These are phyloP conservation scores for Centruroides vittatus DNA, from an alignment of 1,140 invertebrate species.

Conservation along the genomic window DNA sequence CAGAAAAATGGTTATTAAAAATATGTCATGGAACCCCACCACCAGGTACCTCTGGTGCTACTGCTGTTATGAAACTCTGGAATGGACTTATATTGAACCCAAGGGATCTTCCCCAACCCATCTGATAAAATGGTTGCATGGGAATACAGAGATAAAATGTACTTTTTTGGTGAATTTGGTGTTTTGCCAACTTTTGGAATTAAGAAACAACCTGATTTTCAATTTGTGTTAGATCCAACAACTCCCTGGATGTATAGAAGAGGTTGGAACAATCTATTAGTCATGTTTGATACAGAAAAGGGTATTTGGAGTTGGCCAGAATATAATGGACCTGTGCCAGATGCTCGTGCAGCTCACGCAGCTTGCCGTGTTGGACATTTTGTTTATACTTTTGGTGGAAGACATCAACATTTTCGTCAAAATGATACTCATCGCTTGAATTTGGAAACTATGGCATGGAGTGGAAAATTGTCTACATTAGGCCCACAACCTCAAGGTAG, in stretches of 20 bases:
- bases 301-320: slow-evolving; percentile 27
- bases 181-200: slow-evolving; percentile 14
- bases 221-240: slow-evolving; percentile 20
- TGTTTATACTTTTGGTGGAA: slow-evolving; percentile 36
- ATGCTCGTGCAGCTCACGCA: slow-evolving; percentile 33
- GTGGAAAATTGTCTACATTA: slow-evolving; percentile 19
- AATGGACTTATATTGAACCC: slow-evolving; percentile 23
- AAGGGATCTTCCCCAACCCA: slow-evolving; percentile 22
- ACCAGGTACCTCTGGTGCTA: slow-evolving; percentile 28
- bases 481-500: slow-evolving; percentile 23
- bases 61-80: slow-evolving; percentile 23
- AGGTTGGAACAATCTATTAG: slow-evolving; percentile 34
- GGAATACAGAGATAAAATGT: slow-evolving; percentile 25
- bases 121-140: slow-evolving; percentile 34
- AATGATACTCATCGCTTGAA: slow-evolving; percentile 36
- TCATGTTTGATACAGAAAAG: slow-evolving; percentile 25
- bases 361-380: slow-evolving; percentile 22
- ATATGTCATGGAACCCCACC: slow-evolving; percentile 20
- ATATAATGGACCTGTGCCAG: slow-evolving; percentile 25
- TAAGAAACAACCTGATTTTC: slow-evolving; percentile 13
- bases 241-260: slow-evolving; percentile 8
- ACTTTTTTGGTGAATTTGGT: slow-evolving; percentile 29
- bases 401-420: slow-evolving; percentile 24
- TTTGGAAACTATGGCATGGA: slow-evolving; percentile 30
- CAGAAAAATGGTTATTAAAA: slow-evolving; percentile 23